These are phyloP conservation scores for Ctena decussata DNA, from an alignment of 2,888 invertebrate genomes.

Conservation along the genomic window DNA sequence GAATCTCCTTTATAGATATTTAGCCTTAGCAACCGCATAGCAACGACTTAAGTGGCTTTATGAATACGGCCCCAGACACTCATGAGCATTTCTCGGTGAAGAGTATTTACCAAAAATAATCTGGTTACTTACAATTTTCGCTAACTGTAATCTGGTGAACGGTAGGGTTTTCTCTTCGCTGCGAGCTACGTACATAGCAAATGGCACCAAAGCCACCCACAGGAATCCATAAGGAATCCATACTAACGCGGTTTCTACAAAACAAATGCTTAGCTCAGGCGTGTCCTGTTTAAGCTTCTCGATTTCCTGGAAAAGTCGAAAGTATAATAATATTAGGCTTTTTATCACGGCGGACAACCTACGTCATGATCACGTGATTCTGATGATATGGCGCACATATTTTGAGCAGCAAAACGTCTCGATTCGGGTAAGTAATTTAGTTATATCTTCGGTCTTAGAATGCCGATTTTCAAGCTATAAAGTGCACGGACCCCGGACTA, in stretches of 20 bases:
- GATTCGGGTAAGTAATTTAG: no score
- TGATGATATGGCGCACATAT: no score
- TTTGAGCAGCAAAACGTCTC: no score
- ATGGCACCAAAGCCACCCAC: constrained; percentile 91
- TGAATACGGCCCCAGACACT: no score
- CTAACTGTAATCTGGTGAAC: constrained; percentile 65
- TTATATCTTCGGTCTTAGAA: no score
- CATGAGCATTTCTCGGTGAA: background rate
- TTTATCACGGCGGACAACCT: background rate
- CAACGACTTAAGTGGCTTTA: no score
- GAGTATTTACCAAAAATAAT: no score
- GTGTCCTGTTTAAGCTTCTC: constrained; percentile 11
- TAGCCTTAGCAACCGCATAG: no score
- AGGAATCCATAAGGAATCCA: constrained; percentile 96
- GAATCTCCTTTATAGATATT: no score
- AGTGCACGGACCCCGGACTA: no score
- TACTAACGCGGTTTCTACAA: constrained; percentile 95
- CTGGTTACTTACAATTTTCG: constrained; percentile 77
- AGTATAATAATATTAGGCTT: background rate
- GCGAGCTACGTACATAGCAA: constrained; percentile 64
- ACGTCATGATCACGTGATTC: no score
- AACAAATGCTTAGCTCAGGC: constrained; percentile 90
- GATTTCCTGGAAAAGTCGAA: background rate
- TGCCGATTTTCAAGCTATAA: no score
- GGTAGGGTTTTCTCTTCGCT: constrained; percentile 45